Evolutionary conservation across 2,888 invertebrate genomes (phyloP).

Genomic region (Nymphalis polychloros): DNA sequence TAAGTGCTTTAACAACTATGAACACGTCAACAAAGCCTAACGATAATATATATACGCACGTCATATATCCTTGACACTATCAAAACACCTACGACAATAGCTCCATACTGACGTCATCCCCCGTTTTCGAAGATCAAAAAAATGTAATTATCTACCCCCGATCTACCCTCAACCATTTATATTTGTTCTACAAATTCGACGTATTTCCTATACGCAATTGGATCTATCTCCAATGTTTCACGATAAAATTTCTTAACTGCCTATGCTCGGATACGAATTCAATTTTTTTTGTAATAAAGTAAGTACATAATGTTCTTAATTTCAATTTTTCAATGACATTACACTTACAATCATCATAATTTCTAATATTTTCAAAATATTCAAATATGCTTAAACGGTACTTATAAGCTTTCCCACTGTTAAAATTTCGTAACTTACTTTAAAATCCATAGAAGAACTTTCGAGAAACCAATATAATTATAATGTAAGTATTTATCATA

Average conservation of each 20-base stretch:
- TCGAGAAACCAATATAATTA: too few species aligned
- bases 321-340: background rate
- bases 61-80: constrained; percentile 72
- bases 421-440: too few species aligned
- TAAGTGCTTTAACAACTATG: background rate
- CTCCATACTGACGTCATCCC: constrained; percentile 64
- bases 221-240: constrained; percentile 51
- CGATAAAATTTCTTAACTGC: constrained; percentile 20
- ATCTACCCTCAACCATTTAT: constrained; percentile 81
- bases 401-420: too few species aligned
- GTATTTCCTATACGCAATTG: constrained; percentile 74
- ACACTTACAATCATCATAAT: background rate
- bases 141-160: constrained; percentile 82
- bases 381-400: too few species aligned
- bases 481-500: too few species aligned
- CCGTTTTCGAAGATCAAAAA: constrained; percentile 74
- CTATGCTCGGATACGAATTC: background rate
- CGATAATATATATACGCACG: constrained; percentile 49
- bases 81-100: constrained; percentile 64
- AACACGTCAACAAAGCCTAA: background rate
- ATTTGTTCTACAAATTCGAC: constrained; percentile 82
- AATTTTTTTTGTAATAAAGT: too few species aligned
- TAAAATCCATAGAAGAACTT: too few species aligned
- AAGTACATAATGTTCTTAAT: too few species aligned
- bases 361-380: too few species aligned